These are phyloP conservation scores for Microdon myrmicae DNA, from an alignment of 2,888 invertebrate species.

Conservation along the genomic window DNA sequence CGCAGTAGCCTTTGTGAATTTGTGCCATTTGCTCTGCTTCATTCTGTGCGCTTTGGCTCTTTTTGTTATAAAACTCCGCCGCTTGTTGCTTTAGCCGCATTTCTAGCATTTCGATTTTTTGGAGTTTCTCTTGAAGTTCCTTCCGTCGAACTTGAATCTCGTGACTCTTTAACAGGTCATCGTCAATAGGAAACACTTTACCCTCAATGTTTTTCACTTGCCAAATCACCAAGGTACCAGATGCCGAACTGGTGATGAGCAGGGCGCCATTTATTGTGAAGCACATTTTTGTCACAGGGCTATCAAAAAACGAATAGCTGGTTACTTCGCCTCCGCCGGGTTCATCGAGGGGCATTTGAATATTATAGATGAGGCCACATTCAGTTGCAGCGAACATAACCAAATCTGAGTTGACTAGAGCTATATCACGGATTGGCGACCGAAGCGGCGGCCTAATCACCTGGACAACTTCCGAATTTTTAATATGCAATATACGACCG, in stretches of 20 bases:
- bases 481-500: constrained; percentile 62
- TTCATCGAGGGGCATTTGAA: constrained; percentile 72
- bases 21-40: constrained; percentile 84
- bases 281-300: constrained; percentile 71
- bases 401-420: constrained; percentile 80
- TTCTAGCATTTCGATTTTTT: constrained; percentile 71
- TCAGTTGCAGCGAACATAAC: constrained; percentile 84
- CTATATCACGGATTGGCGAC: constrained; percentile 65
- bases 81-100: constrained; percentile 82
- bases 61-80: constrained; percentile 87
- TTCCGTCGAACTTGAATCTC: constrained; percentile 84
- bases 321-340: constrained; percentile 62
- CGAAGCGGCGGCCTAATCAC: constrained; percentile 61
- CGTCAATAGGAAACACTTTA: constrained; percentile 76
- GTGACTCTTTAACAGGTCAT: constrained; percentile 79
- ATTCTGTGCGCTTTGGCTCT: constrained; percentile 81
- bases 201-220: constrained; percentile 77
- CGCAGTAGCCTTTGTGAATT: constrained; percentile 83
- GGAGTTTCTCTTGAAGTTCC: constrained; percentile 83
- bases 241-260: constrained; percentile 78
- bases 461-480: constrained; percentile 60
- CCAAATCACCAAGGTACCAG: constrained; percentile 89
- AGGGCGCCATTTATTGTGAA: constrained; percentile 83
- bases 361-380: constrained; percentile 79
- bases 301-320: constrained; percentile 68